A percentile compares a stretch with the other conserved stretches of the same genome.
Conservation (phyloP, 1,140 invertebrate genomes). For the Nymphalis io region DNA sequence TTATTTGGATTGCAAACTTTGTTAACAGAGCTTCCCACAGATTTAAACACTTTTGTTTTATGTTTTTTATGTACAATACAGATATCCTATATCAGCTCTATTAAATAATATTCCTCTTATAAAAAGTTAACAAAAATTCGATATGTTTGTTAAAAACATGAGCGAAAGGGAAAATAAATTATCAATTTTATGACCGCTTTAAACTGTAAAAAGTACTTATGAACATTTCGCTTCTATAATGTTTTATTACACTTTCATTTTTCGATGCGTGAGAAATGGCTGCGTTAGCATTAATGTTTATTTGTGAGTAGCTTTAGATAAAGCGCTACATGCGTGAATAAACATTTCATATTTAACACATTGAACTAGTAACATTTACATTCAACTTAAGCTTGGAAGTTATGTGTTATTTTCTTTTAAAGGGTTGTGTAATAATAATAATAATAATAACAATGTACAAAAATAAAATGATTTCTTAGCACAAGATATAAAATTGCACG, state of each 20-base stretch:
- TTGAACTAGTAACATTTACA: neutral
- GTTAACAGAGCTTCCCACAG: too few species aligned
- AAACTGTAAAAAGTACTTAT: conserved; percentile 23
- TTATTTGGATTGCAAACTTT: neutral
- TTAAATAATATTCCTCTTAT: too few species aligned
- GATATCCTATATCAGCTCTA: too few species aligned
- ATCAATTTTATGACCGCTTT: conserved; percentile 26
- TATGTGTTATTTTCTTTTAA: neutral
- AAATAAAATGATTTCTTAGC: too few species aligned
- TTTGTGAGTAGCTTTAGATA: conserved; percentile 1
- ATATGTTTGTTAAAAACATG: neutral
- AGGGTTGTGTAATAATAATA: too few species aligned
- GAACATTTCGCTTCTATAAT: conserved; percentile 28
- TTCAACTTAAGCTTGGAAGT: neutral
- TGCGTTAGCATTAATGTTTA: conserved; percentile 11
- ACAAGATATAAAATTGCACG: too few species aligned
- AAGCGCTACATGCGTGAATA: neutral
- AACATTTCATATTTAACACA: neutral
- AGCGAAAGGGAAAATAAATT: conserved; percentile 25
- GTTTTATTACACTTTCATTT: conserved; percentile 37
- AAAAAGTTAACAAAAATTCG: too few species aligned
- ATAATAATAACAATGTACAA: too few species aligned
- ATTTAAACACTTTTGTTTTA: too few species aligned
- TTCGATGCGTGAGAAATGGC: conserved; percentile 28
- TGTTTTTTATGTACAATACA: too few species aligned